A percentile compares a stretch with the other conserved stretches of the same genome.
phyloP scores from a whole-genome alignment of 2,113 vertebrate genomes.

The Oncorhynchus clarkii region DNA sequence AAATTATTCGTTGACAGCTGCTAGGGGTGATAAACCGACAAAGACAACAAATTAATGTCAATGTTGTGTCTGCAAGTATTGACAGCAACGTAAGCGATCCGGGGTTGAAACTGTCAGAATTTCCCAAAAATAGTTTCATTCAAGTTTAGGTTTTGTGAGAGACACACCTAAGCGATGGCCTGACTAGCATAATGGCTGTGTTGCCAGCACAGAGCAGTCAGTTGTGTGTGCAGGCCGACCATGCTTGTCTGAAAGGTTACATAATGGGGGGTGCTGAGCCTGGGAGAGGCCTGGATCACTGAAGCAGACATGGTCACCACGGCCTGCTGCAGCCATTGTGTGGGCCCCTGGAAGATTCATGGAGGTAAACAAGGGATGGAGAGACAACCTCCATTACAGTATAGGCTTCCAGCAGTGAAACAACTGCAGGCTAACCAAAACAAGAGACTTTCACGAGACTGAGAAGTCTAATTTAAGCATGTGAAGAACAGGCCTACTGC shows the following conservation, averaged over 20 bases:
- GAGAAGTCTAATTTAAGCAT: not conserved
- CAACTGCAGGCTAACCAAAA: not conserved
- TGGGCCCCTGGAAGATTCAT: not conserved
- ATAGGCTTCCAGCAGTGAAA: not conserved
- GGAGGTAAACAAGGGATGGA: not conserved
- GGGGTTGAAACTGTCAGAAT: too few relatives aligned
- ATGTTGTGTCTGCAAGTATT: too few relatives aligned
- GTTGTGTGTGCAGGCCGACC: not conserved
- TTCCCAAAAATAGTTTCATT: not conserved
- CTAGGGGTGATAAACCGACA: too few relatives aligned
- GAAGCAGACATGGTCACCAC: not conserved
- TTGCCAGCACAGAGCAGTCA: not conserved
- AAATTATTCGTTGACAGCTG: too few relatives aligned
- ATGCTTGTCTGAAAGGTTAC: not conserved
- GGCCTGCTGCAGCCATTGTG: not conserved
- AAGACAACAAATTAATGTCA: too few relatives aligned
- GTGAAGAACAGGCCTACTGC: not conserved
- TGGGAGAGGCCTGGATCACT: slow-evolving; percentile 1
- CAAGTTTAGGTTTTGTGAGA: not conserved
- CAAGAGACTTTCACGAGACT: not conserved
- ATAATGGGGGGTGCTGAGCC: slow-evolving; percentile 2
- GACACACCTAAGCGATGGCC: not conserved
- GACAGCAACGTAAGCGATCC: too few relatives aligned
- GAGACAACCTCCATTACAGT: not conserved
- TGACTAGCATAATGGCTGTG: not conserved